Evolutionary conservation across 2,113 vertebrate genomes (phyloP).

Genomic region (Cephalopholis sonnerati): DNA sequence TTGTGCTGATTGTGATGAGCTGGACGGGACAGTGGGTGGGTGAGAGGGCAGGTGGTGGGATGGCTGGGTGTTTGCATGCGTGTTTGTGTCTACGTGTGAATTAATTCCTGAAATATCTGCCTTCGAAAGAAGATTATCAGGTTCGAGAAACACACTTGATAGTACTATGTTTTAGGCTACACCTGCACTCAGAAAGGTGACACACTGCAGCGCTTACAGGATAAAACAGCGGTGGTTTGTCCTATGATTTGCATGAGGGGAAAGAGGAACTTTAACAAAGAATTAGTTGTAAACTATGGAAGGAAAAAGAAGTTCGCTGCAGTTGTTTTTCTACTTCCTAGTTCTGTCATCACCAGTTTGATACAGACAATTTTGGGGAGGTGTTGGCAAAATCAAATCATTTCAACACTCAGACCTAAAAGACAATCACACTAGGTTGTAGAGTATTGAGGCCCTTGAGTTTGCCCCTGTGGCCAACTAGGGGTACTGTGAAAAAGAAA

Average conservation of each 20-base stretch:
- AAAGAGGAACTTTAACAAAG: not conserved
- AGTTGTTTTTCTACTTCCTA: too few species aligned
- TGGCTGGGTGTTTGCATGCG: not conserved
- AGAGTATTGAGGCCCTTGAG: not conserved
- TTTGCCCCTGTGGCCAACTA: not conserved
- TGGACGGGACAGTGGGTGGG: slow-evolving; percentile 18
- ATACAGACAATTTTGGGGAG: too few species aligned
- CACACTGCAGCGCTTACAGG: not conserved
- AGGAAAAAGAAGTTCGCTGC: too few species aligned
- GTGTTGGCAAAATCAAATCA: not conserved
- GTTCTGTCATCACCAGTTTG: not conserved
- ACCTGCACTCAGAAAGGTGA: not conserved
- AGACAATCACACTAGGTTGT: not conserved
- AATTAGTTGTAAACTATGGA: not conserved
- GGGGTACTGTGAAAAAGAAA: not conserved
- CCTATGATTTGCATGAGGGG: not conserved
- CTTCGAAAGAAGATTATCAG: not conserved
- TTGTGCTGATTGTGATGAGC: slow-evolving; percentile 73
- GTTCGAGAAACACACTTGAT: not conserved
- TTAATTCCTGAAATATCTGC: not conserved
- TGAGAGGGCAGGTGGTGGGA: slow-evolving; percentile 29
- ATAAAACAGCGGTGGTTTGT: not conserved
- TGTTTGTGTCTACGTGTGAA: not conserved
- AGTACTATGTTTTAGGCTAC: not conserved
- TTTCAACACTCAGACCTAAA: not conserved